A percentile compares a stretch with the other conserved stretches of the same genome.
Conservation (phyloP, 2,113 vertebrate genomes). For the Arvicanthis niloticus region DNA sequence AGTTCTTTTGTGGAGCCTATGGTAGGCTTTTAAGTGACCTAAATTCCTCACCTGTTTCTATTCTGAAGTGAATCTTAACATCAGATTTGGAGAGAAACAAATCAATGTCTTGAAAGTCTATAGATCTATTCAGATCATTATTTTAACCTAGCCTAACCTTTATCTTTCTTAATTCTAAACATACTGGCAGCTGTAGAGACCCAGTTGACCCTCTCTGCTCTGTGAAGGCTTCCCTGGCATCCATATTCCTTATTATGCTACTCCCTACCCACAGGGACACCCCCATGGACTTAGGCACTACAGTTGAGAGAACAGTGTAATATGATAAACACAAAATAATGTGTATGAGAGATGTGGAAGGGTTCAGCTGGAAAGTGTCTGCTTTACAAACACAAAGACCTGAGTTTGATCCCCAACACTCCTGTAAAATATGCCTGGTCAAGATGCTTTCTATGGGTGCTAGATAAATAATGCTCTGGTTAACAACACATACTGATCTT, state of each 20-base stretch:
- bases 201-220: background rate
- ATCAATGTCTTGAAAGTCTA: background rate
- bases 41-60: background rate
- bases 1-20: background rate
- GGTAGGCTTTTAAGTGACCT: background rate
- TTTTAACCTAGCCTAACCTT: background rate
- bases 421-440: too few relatives aligned
- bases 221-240: background rate
- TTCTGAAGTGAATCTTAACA: constrained; percentile 24
- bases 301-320: background rate
- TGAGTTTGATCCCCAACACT: background rate
- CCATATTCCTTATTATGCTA: background rate
- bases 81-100: background rate
- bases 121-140: background rate
- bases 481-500: background rate
- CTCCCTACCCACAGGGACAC: rapidly evolving
- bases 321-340: background rate
- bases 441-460: background rate
- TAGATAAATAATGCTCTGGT: background rate
- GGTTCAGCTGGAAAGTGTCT: background rate
- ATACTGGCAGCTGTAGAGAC: background rate
- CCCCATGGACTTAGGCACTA: too few relatives aligned
- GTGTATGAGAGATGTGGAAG: too few relatives aligned
- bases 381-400: background rate
- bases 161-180: background rate